Percentiles rank a stretch among this genome's conserved stretches.
Evolutionary conservation across 1,140 invertebrate species (phyloP).

Genomic region (Drosophila simulans): DNA sequence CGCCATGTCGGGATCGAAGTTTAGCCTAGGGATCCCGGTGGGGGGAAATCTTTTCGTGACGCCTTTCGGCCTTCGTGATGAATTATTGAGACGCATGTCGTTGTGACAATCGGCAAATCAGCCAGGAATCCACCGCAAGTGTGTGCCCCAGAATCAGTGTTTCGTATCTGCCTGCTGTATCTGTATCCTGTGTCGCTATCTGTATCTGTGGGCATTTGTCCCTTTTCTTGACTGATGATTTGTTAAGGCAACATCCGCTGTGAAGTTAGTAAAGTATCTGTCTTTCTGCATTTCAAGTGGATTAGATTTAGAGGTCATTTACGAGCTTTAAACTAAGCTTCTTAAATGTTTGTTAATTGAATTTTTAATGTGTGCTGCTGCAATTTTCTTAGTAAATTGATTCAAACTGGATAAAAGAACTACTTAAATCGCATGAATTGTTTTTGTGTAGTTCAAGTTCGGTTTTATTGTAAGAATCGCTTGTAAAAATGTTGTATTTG

Average conservation of each 20-base stretch:
- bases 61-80: constrained; percentile 68
- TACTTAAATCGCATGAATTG: no score
- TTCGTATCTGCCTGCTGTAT: constrained; percentile 14
- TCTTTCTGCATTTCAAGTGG: constrained; percentile 39
- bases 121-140: constrained; percentile 35
- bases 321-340: constrained; percentile 67
- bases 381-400: constrained; percentile 46
- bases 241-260: constrained; percentile 23
- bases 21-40: constrained; percentile 3
- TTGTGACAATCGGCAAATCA: constrained; percentile 78
- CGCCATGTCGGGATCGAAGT: constrained; percentile 69
- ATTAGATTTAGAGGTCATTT: constrained; percentile 76
- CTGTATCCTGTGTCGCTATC: neutral
- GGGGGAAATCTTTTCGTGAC: constrained; percentile 44
- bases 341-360: constrained; percentile 56
- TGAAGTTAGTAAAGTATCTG: constrained; percentile 1
- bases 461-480: no score
- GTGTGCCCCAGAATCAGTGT: constrained; percentile 12
- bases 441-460: no score
- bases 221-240: constrained; percentile 65
- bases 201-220: constrained; percentile 19
- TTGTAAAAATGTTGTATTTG: neutral
- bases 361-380: constrained; percentile 1
- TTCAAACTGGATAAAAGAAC: constrained; percentile 12
- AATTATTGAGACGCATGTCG: constrained; percentile 80